These are phyloP conservation scores for Onychostruthus taczanowskii DNA, from an alignment of 2,113 vertebrate species.

Conservation along the genomic window DNA sequence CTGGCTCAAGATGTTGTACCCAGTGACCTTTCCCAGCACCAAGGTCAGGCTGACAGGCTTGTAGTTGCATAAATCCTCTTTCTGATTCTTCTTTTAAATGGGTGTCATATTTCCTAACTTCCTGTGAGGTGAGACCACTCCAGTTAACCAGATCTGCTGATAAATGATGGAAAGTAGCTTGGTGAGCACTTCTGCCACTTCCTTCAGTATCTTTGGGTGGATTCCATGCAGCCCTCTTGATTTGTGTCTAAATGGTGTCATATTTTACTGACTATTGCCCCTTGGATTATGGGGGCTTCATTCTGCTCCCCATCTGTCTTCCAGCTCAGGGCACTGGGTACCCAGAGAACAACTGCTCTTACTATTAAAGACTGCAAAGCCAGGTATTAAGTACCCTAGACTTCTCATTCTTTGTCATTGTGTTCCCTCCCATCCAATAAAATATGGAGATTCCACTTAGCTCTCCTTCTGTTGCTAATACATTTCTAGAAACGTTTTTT, in stretches of 20 bases:
- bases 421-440: background rate
- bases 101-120: background rate
- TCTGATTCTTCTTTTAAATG: background rate
- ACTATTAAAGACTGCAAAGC: background rate
- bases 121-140: background rate
- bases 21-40: background rate
- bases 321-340: background rate
- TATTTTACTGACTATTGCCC: background rate
- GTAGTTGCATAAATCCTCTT: background rate
- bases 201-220: background rate
- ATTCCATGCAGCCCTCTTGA: accelerated
- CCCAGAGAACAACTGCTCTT: background rate
- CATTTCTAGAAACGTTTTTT: background rate
- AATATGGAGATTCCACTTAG: background rate
- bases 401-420: background rate
- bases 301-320: background rate
- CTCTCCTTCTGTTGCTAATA: background rate
- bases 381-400: background rate
- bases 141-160: background rate
- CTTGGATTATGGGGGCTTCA: background rate
- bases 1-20: background rate
- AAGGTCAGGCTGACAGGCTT: background rate
- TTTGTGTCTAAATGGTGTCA: background rate
- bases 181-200: background rate
- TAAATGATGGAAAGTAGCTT: background rate